Percentiles rank a stretch among this genome's conserved stretches.
Evolutionary conservation across 2,113 vertebrate species (phyloP).

Genomic region (Oreocharis arfaki): DNA sequence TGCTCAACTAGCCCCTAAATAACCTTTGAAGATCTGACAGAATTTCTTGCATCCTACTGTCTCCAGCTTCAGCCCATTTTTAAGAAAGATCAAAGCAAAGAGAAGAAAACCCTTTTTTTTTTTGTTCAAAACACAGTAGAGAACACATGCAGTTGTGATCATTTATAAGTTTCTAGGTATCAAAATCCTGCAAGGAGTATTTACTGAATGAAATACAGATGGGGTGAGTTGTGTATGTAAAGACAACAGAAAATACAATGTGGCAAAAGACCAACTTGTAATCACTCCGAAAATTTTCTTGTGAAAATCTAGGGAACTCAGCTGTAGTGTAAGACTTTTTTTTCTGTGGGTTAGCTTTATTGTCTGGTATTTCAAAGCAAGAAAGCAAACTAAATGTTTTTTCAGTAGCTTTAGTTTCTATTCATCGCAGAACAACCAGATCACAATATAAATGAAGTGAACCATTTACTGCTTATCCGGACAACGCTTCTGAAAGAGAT

Average conservation of each 20-base stretch:
- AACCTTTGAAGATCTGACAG: not conserved
- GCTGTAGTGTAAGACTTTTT: not conserved
- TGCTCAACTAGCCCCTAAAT: not conserved
- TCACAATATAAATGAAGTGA: not conserved
- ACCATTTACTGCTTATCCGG: not conserved
- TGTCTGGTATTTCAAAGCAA: constrained; percentile 1
- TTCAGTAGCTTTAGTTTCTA: not conserved
- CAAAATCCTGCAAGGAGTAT: not conserved
- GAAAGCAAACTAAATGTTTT: constrained; percentile 31
- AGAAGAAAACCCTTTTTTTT: fast-evolving
- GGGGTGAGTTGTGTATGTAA: not conserved
- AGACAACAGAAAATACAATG: not conserved
- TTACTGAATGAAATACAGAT: not conserved
- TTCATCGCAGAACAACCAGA: not conserved
- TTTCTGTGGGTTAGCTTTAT: not conserved
- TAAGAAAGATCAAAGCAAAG: not conserved
- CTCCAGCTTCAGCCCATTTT: not conserved
- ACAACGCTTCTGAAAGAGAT: not conserved
- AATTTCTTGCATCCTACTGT: not conserved
- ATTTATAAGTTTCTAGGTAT: not conserved
- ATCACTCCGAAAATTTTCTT: not conserved
- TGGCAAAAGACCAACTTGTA: not conserved
- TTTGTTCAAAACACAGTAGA: not conserved
- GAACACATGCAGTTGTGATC: not conserved
- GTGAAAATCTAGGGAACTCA: not conserved